These are phyloP conservation scores for Drepanosiphum platanoidis DNA, from an alignment of 2,888 invertebrate genomes.

Conservation along the genomic window DNA sequence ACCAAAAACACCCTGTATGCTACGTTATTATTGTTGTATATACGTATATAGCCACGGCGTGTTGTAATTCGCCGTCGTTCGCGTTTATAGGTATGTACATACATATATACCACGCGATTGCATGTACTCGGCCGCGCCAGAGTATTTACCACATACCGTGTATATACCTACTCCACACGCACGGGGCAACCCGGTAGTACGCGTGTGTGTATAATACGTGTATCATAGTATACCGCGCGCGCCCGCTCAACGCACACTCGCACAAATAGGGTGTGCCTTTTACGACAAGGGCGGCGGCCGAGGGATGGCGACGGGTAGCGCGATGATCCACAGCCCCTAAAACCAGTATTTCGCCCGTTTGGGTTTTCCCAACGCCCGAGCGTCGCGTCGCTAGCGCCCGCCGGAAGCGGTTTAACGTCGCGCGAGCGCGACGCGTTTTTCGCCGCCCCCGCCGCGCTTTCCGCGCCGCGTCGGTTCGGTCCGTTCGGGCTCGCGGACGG, in stretches of 20 bases:
- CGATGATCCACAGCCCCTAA: constrained; percentile 53
- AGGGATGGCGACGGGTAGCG: constrained; percentile 1
- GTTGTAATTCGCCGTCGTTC: too few relatives aligned
- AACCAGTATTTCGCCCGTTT: constrained; percentile 26
- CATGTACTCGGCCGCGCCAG: too few relatives aligned
- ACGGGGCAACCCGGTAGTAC: background rate
- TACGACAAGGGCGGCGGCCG: background rate
- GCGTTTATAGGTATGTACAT: too few relatives aligned
- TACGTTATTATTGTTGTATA: too few relatives aligned
- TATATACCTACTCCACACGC: background rate
- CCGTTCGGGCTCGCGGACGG: background rate
- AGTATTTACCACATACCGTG: too few relatives aligned
- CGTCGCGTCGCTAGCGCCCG: background rate
- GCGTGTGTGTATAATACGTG: background rate
- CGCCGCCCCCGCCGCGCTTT: background rate
- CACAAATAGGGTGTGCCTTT: constrained; percentile 24
- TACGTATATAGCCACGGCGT: too few relatives aligned
- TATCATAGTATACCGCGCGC: background rate
- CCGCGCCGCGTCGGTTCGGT: background rate
- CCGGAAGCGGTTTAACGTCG: background rate
- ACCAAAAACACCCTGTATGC: too few relatives aligned
- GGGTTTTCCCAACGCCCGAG: constrained; percentile 46
- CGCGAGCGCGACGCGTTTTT: background rate
- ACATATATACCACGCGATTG: too few relatives aligned
- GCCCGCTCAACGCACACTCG: background rate